Evolutionary conservation across 2,888 invertebrate genomes (phyloP), one percentile per base, ranked within the genome.

Genomic region (Trichopria drosophilae): DNA sequence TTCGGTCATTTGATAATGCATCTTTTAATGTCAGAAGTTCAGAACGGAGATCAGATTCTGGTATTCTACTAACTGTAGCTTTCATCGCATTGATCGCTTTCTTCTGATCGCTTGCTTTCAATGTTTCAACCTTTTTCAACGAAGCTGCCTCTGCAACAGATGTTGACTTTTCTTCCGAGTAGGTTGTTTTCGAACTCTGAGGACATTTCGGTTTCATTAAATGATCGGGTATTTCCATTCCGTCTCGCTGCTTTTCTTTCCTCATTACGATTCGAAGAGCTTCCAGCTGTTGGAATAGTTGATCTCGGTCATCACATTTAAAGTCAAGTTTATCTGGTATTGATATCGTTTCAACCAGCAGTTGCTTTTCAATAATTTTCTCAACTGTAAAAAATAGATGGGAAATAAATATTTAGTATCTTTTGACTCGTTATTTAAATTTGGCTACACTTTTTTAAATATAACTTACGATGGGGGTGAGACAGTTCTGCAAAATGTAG

Each of bases 401-500:
- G 35, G 12, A 45, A 22, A 47, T 24, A 34, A 28, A 29, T 44
- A 51, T 37, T 32, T 29, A 29, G 35, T 23, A 26, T 39, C 29
- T 29, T 28, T 36, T 26, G 13, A 22, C 15, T 13, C 18, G 48
- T 13, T 18, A 28, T 26, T 34, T 15, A 29, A 23, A 37, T 1
- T 35, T 29, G 10, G 13, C 13, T n/a, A 9, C 15, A 19, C 10
- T 23, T 10, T 41, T 52, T 35, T n/a, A 36, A 35, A 37, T 35
- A 26, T 13, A 48, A 78, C 82, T 82, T 80, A 91, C 91, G 81
- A 68, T 90, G 88, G 6, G 84, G 82, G 79, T 94, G 94, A 24
- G 82, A 81, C 73, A 82, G 92, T 73, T 93, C 88, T 53, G 81
- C 80, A 55, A 93, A 88, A 75, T 95, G 95, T 49, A 85, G 82